A percentile compares a stretch with the other conserved stretches of the same genome.
phyloP scores from a whole-genome alignment of 2,113 vertebrate species.

The Peromyscus leucopus region DNA sequence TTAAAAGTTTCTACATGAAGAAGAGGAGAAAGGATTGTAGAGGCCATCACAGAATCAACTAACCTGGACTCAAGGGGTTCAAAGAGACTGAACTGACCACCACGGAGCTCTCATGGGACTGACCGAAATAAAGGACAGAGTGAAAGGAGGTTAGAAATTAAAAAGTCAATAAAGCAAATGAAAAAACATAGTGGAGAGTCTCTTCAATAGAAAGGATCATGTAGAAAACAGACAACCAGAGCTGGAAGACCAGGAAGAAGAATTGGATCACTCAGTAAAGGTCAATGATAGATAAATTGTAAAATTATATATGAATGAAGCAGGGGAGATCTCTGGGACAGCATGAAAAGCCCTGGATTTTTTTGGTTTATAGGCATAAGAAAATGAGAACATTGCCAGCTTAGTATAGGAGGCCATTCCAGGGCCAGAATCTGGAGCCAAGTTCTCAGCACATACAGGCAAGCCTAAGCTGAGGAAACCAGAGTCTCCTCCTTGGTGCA shows the following conservation, averaged over 20 bases:
- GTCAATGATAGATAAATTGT: too few species aligned
- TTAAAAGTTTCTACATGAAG: neutral
- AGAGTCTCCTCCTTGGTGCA: neutral
- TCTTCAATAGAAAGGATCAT: neutral
- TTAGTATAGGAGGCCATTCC: too few species aligned
- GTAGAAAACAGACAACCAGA: neutral
- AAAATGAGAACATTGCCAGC: neutral
- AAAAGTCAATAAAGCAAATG: neutral
- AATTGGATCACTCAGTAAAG: neutral
- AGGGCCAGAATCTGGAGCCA: neutral
- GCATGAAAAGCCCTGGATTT: neutral
- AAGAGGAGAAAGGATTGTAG: too few species aligned
- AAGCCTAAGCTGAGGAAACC: neutral
- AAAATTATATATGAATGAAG: neutral
- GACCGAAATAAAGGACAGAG: neutral
- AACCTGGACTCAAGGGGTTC: too few species aligned
- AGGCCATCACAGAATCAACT: too few species aligned
- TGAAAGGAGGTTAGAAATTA: neutral
- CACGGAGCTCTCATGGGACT: too few species aligned
- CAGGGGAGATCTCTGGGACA: neutral
- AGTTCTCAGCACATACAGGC: neutral
- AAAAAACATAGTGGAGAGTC: neutral
- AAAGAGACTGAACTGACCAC: too few species aligned
- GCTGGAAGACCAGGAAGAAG: neutral
- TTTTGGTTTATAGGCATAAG: neutral